These are phyloP conservation scores for Pungitius pungitius DNA, from an alignment of 2,113 vertebrate genomes.

Conservation along the genomic window DNA sequence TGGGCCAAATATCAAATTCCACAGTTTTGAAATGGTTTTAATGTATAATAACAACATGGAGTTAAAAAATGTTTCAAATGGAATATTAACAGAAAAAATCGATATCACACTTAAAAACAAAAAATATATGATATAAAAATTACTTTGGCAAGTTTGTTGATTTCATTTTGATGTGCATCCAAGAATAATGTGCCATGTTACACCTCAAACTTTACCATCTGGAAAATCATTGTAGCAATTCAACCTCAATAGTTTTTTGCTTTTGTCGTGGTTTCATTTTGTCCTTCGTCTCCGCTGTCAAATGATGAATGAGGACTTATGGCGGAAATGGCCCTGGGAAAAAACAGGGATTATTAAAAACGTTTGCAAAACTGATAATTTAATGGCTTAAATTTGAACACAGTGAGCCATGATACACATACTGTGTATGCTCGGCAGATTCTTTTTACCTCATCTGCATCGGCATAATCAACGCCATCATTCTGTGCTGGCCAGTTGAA, in stretches of 20 bases:
- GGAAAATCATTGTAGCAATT: constrained; percentile 51
- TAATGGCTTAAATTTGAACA: not conserved
- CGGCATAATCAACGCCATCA: constrained; percentile 87
- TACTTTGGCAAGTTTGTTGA: constrained; percentile 79
- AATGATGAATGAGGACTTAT: constrained; percentile 98
- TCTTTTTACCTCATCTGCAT: constrained; percentile 90
- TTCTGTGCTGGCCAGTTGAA: constrained; percentile 89
- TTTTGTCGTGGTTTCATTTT: constrained; percentile 3
- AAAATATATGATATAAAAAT: constrained; percentile 58
- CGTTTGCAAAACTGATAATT: not conserved
- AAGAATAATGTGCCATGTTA: constrained; percentile 75
- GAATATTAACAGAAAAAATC: constrained; percentile 23
- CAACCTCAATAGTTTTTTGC: constrained; percentile 34
- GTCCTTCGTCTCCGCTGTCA: constrained; percentile 73
- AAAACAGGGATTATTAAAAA: not conserved
- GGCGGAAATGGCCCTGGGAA: constrained; percentile 94
- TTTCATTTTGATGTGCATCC: constrained; percentile 73
- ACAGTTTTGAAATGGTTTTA: constrained; percentile 58
- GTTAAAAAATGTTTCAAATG: constrained; percentile 23
- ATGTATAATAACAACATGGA: constrained; percentile 5
- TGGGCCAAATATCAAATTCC: constrained; percentile 48
- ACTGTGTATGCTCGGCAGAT: not conserved
- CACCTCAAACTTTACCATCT: constrained; percentile 47
- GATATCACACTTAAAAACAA: constrained; percentile 47
- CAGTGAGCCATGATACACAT: not conserved